These are phyloP conservation scores for Lepus americanus DNA, from an alignment of 2,113 vertebrate genomes.

Conservation along the genomic window DNA sequence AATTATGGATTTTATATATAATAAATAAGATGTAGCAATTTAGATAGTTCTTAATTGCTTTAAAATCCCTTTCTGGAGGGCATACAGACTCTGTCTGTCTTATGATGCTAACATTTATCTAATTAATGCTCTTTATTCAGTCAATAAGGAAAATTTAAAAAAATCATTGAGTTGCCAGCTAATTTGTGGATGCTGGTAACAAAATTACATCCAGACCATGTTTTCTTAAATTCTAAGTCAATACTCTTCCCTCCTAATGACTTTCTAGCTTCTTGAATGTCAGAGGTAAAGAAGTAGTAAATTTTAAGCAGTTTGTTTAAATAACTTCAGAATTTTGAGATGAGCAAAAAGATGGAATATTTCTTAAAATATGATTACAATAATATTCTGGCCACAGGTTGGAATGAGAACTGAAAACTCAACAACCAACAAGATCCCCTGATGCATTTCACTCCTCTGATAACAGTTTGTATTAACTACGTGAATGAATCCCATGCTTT, in stretches of 20 bases:
- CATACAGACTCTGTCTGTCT: neutral
- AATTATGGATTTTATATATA: neutral
- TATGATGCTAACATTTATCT: neutral
- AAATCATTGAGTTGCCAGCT: neutral
- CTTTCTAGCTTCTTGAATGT: neutral
- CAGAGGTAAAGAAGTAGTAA: neutral
- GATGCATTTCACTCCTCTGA: neutral
- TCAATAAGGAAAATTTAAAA: constrained; percentile 18
- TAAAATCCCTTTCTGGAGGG: neutral
- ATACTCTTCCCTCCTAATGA: neutral
- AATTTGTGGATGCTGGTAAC: neutral
- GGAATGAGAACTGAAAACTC: neutral
- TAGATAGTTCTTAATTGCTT: neutral
- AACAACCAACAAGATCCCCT: neutral
- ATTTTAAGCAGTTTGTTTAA: neutral
- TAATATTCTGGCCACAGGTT: constrained; percentile 22
- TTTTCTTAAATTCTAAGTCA: constrained; percentile 10
- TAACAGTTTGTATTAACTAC: constrained; percentile 21
- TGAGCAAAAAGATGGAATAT: neutral
- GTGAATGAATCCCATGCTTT: constrained; percentile 15
- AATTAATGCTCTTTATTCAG: constrained; percentile 1
- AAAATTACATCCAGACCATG: neutral
- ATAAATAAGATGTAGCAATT: neutral
- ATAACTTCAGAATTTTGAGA: neutral
- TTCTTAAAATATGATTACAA: constrained; percentile 19